Evolutionary conservation across 2,888 invertebrate species (phyloP).

Genomic region (Dilophus febrilis): DNA sequence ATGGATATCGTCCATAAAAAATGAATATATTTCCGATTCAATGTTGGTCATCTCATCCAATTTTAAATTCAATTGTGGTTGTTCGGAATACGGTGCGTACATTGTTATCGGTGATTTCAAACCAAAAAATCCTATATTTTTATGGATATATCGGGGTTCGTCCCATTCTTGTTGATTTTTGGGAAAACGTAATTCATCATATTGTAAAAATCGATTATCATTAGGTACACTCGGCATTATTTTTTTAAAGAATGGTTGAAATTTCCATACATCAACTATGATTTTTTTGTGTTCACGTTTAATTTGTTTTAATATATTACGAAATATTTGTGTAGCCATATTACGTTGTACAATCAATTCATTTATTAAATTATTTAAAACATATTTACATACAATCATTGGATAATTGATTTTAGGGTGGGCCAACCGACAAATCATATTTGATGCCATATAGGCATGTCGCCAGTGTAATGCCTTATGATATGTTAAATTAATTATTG

Average conservation of each 20-base stretch:
- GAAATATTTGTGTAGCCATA: slow-evolving; percentile 41
- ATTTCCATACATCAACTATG: slow-evolving; percentile 36
- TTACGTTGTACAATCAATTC: slow-evolving; percentile 69
- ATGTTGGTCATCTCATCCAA: slow-evolving; percentile 39
- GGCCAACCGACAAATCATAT: slow-evolving; percentile 51
- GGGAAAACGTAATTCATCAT: slow-evolving; percentile 41
- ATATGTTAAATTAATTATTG: slow-evolving; percentile 15
- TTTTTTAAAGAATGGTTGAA: slow-evolving; percentile 18
- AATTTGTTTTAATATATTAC: slow-evolving; percentile 51
- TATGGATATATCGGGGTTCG: slow-evolving; percentile 48
- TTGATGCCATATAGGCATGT: slow-evolving; percentile 55
- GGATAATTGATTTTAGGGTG: slow-evolving; percentile 53
- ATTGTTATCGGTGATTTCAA: slow-evolving; percentile 31
- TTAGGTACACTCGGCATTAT: slow-evolving; percentile 36
- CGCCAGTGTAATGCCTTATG: slow-evolving; percentile 54
- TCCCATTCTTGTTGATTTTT: slow-evolving; percentile 57
- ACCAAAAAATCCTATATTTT: slow-evolving; percentile 32
- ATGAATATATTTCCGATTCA: slow-evolving; percentile 47
- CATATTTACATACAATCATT: slow-evolving; percentile 41
- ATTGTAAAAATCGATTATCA: slow-evolving; percentile 62
- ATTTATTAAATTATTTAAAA: slow-evolving; percentile 47
- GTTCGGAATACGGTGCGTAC: slow-evolving; percentile 48
- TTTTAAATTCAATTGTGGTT: slow-evolving; percentile 38
- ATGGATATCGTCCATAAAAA: slow-evolving; percentile 47
- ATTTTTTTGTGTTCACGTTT: slow-evolving; percentile 47